Percentiles rank a stretch among this genome's conserved stretches.
Conservation (phyloP, 2,797 vertebrate species). For the Malurus splendens region DNA sequence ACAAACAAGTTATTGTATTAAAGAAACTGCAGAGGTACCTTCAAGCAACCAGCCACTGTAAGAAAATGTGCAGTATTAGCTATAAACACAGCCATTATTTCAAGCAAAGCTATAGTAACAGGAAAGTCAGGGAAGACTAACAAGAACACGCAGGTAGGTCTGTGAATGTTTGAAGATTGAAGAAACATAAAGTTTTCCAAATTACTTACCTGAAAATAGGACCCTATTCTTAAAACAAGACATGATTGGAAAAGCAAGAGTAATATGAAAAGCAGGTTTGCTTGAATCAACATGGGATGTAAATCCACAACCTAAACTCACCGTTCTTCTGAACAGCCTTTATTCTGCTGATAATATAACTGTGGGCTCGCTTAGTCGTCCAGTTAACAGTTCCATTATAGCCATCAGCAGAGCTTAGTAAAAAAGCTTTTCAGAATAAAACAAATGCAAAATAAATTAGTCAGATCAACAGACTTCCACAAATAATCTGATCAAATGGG, state of each 20-base stretch:
- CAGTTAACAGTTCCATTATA: slow-evolving; percentile 79
- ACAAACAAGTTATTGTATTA: slow-evolving; percentile 49
- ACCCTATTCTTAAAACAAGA: slow-evolving; percentile 45
- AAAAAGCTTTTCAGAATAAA: slow-evolving; percentile 85
- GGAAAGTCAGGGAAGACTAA: slow-evolving; percentile 39
- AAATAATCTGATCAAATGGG: slow-evolving; percentile 21
- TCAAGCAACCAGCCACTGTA: slow-evolving; percentile 25
- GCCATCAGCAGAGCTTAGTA: slow-evolving; percentile 83
- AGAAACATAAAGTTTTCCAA: slow-evolving; percentile 12
- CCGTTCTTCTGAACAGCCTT: slow-evolving; percentile 85
- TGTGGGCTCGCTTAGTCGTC: slow-evolving; percentile 81
- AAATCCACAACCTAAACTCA: slow-evolving; percentile 82
- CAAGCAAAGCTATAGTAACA: slow-evolving; percentile 36
- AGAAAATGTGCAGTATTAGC: slow-evolving; percentile 22
- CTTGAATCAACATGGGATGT: slow-evolving; percentile 34
- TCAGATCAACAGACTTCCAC: slow-evolving; percentile 51
- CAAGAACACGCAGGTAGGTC: slow-evolving; percentile 16
- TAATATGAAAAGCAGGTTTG: slow-evolving; percentile 41
- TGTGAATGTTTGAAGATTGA: slow-evolving; percentile 28
- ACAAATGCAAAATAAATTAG: slow-evolving; percentile 71
- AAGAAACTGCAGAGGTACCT: slow-evolving; percentile 27
- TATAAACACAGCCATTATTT: slow-evolving; percentile 41
- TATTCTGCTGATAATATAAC: slow-evolving; percentile 83
- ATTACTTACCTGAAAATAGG: slow-evolving; percentile 46
- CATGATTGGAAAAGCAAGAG: slow-evolving; percentile 29